A percentile compares a stretch with the other conserved stretches of the same genome.
phyloP scores from a whole-genome alignment of 2,797 vertebrate genomes.

The Borostomias antarcticus region DNA sequence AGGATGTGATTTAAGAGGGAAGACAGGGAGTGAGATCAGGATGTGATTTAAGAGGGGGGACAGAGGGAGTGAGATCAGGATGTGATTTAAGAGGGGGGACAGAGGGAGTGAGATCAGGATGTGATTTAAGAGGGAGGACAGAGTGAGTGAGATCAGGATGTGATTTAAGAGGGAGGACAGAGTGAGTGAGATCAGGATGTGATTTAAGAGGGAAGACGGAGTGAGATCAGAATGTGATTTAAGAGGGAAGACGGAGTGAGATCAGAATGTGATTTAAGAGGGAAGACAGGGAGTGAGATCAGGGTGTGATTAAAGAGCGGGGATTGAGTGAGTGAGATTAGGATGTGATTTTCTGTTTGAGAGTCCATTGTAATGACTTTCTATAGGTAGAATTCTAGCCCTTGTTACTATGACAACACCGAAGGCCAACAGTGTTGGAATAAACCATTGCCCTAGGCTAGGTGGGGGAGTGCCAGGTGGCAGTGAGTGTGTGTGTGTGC shows the following conservation, averaged over 20 bases:
- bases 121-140: not conserved
- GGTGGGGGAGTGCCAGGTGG: constrained; percentile 59
- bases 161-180: not conserved
- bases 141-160: constrained; percentile 11
- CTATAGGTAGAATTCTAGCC: constrained; percentile 70
- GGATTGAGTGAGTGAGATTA: constrained; percentile 22
- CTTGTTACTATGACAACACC: constrained; percentile 85
- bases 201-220: constrained; percentile 24
- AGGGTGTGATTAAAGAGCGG: not conserved
- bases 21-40: constrained; percentile 25
- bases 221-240: constrained; percentile 23
- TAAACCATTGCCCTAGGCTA: constrained; percentile 70
- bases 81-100: not conserved
- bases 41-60: constrained; percentile 39
- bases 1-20: constrained; percentile 40
- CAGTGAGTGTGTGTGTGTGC: constrained; percentile 14
- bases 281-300: constrained; percentile 34
- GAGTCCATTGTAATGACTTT: constrained; percentile 72
- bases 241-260: constrained; percentile 25
- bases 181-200: constrained; percentile 25
- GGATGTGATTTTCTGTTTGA: constrained; percentile 42
- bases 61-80: constrained; percentile 26
- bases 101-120: constrained; percentile 7
- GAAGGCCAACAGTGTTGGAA: constrained; percentile 71
- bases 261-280: not conserved